Percentiles rank a stretch among this genome's conserved stretches.
Evolutionary conservation across 2,888 invertebrate genomes (phyloP).

Genomic region (Cremastinae sp.): DNA sequence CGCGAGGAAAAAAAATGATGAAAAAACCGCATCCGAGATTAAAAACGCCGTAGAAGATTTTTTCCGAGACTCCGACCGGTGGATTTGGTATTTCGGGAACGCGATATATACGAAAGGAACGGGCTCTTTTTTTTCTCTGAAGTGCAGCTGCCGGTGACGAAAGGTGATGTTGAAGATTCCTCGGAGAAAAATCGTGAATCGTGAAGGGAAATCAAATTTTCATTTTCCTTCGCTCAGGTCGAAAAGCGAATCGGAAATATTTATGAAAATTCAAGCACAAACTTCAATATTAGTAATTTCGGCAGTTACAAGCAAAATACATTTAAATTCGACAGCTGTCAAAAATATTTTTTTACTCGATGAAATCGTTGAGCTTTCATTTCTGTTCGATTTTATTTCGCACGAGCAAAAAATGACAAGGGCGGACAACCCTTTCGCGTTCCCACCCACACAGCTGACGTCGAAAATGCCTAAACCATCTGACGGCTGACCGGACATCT

Average conservation of each 20-base stretch:
- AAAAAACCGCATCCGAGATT: neutral
- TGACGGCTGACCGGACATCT: conserved; percentile 74
- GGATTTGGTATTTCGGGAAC: neutral
- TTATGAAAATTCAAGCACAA: no score
- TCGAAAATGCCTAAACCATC: conserved; percentile 69
- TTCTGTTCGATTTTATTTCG: neutral
- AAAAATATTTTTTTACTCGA: no score
- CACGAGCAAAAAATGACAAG: neutral
- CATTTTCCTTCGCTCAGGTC: no score
- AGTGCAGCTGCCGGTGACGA: no score
- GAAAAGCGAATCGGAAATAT: no score
- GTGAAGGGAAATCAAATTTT: no score
- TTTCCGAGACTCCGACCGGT: neutral
- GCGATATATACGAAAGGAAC: neutral
- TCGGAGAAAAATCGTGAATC: conserved; percentile 1
- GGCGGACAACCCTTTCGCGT: conserved; percentile 69
- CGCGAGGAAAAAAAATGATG: neutral
- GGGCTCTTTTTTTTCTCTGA: no score
- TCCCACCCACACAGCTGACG: conserved; percentile 76
- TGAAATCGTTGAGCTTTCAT: no score
- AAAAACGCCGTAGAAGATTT: conserved; percentile 13
- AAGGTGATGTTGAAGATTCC: no score
- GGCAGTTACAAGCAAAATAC: no score
- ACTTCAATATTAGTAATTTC: no score
- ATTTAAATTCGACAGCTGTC: no score